Evolutionary conservation across 2,113 vertebrate species (phyloP), one percentile per base, ranked within the genome.

Genomic region (Oreochromis spilurus): DNA sequence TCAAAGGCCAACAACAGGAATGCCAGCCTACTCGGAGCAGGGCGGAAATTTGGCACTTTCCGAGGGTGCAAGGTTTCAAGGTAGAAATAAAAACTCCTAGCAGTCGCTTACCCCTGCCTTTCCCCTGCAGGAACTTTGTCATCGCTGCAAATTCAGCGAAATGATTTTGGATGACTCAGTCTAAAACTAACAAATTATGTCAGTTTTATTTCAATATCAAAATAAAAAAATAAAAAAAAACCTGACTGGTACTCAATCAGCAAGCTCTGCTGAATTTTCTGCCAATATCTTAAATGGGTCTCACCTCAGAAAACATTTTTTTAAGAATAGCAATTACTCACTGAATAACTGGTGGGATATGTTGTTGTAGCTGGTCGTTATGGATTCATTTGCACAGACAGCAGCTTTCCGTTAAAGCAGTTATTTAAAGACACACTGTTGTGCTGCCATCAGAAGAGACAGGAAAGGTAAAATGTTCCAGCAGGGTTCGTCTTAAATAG

Each of bases 181-280:
- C 81, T 87, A 91, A 91, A 90, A 62, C 85, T 82, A 92, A 94
- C 88, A 93, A 85, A 92, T 91, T 67, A 94, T 85, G 88, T 93
- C 91, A 88, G 84, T 87, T 89, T 58, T 60, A 86, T 84, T 88
- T 45, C 87, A 88, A 82, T 84, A 90, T 50, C 82, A 48, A 50
- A 50, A 62, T n/a, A 82, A 70, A 48, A 48, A 78, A 82, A n/a
- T n/a, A 62, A 48, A 48, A 78, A 67, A 45, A 12, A 62, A 12
- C 40, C 82, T n/a, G 80, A 43, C 62, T 40, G 81, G 57, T 85
- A 48, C 26, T 48, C 80, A 81, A 77, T 79, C 79, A 43, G 72
- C 62, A 43, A 26, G 26, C 34, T 86, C 65, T 54, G 36, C 52
- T 48, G 43, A 11, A 24, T 40, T 21, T 40, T 40, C 50, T 58